Evolutionary conservation across 2,888 invertebrate species (phyloP).

Genomic region (Zhuqinia jingwanae): DNA sequence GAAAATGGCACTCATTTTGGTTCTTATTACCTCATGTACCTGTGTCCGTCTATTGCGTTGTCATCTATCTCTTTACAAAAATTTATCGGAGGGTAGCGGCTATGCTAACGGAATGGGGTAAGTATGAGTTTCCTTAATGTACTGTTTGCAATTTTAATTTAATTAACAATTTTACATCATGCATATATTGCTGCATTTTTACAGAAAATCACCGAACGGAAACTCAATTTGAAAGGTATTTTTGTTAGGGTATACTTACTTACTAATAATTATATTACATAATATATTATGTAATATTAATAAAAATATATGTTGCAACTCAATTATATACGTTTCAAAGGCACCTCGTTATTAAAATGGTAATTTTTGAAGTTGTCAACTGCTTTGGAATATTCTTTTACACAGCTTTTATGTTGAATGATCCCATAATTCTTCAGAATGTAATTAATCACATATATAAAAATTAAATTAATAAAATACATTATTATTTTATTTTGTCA

Average conservation of each 20-base stretch:
- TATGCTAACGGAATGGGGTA: constrained; percentile 65
- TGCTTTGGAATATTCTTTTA: constrained; percentile 51
- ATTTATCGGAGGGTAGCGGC: constrained; percentile 52
- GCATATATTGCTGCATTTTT: neutral
- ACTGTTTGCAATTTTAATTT: neutral
- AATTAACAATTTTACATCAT: neutral
- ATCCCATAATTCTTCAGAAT: neutral
- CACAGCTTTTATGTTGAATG: constrained; percentile 55
- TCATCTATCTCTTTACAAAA: constrained; percentile 20
- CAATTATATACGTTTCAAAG: too few relatives aligned
- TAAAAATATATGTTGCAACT: too few relatives aligned
- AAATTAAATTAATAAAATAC: too few relatives aligned
- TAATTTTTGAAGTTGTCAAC: constrained; percentile 66
- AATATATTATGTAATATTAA: too few relatives aligned
- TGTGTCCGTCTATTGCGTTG: neutral
- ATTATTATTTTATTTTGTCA: too few relatives aligned
- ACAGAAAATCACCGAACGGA: constrained; percentile 71
- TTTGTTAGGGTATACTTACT: too few relatives aligned
- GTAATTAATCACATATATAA: too few relatives aligned
- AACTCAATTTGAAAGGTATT: constrained; percentile 57
- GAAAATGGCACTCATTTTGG: neutral
- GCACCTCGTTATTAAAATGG: constrained; percentile 62
- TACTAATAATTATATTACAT: too few relatives aligned
- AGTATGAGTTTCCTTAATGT: neutral
- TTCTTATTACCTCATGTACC: neutral